phyloP scores from a whole-genome alignment of 2,113 vertebrate species.

The Mystacornis crossleyi region DNA sequence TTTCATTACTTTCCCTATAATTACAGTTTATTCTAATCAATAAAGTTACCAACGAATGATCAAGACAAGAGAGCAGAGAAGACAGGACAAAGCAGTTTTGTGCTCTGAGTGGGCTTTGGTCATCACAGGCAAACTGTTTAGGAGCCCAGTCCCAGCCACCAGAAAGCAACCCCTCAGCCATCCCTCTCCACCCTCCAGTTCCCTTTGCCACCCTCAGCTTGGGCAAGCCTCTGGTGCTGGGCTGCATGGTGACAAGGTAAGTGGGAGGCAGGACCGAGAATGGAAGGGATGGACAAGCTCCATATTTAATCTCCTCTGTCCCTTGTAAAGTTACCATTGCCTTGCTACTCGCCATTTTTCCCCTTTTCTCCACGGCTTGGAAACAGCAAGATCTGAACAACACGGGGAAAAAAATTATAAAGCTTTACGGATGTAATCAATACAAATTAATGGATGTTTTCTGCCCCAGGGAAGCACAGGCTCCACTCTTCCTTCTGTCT shows the following conservation, averaged over 20 bases:
- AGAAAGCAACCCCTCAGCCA: neutral
- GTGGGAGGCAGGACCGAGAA: neutral
- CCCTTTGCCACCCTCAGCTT: neutral
- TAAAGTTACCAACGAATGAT: neutral
- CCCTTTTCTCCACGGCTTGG: neutral
- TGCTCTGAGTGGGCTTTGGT: neutral
- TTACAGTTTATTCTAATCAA: neutral
- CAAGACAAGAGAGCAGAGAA: neutral
- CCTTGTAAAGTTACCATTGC: neutral
- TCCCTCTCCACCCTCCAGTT: neutral
- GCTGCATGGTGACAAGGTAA: neutral
- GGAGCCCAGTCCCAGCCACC: neutral
- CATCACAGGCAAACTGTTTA: neutral
- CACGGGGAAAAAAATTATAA: neutral
- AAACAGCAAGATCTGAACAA: neutral
- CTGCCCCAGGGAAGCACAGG: neutral
- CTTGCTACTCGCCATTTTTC: neutral
- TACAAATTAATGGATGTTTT: neutral
- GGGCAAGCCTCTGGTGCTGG: neutral
- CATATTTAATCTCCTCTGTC: neutral
- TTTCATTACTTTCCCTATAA: neutral
- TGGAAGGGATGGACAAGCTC: neutral
- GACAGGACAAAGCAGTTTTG: neutral
- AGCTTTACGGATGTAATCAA: neutral
- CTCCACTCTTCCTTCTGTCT: constrained; percentile 26